Conservation (phyloP, 1,140 invertebrate genomes). For the Lepidurus couesii region DNA sequence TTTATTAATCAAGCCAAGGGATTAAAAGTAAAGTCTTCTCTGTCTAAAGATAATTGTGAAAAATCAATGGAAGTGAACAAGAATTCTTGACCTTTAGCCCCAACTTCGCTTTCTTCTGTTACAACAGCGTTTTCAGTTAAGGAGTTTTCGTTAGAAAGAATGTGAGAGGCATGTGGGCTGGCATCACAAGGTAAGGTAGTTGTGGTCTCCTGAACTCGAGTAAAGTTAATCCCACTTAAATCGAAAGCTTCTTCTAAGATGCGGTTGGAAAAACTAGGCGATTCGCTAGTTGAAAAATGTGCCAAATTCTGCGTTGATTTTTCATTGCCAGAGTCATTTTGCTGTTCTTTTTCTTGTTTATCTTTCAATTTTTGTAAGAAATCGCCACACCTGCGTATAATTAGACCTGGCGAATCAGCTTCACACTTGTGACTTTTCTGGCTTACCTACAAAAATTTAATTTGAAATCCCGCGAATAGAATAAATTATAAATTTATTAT, state of each 20-base stretch:
- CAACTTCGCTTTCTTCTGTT: background rate
- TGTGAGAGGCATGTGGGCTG: background rate
- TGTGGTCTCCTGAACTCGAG: background rate
- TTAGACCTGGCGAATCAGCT: constrained; percentile 52
- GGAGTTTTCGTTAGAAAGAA: background rate
- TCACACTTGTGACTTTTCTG: constrained; percentile 72
- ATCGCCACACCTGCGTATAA: constrained; percentile 49
- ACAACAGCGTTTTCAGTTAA: background rate
- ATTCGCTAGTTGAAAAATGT: too few relatives aligned
- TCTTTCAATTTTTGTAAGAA: constrained; percentile 47
- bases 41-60: background rate
- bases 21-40: constrained; percentile 5
- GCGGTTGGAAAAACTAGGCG: background rate
- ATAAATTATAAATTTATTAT: constrained; percentile 20
- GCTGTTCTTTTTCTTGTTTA: background rate
- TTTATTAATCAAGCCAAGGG: background rate
- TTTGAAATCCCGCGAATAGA: constrained; percentile 29
- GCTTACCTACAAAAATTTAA: constrained; percentile 54
- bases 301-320: too few relatives aligned
- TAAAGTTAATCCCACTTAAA: background rate
- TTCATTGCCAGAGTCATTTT: background rate
- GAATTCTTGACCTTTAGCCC: background rate
- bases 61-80: background rate
- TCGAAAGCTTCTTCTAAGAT: background rate
- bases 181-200: background rate